These are phyloP conservation scores for Pharmacophagus antenor DNA, from an alignment of 2,888 invertebrate species.

Conservation along the genomic window DNA sequence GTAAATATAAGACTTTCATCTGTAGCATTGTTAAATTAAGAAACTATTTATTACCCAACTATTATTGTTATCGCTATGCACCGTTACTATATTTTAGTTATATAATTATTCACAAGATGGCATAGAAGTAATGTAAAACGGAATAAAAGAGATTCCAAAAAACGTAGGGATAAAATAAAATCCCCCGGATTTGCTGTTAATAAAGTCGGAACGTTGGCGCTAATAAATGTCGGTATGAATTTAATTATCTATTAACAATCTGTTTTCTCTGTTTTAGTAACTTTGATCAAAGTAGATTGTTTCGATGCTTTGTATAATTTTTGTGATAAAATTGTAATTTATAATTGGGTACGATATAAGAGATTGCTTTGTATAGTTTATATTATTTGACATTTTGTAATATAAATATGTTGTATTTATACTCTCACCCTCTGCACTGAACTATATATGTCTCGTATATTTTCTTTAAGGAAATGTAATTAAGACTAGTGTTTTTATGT, in stretches of 20 bases:
- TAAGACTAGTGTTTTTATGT: no score
- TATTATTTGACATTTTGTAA: no score
- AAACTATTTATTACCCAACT: no score
- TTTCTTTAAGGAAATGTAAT: no score
- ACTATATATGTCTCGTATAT: no score
- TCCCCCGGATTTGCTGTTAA: neutral
- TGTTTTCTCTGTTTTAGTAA: neutral
- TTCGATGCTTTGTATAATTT: neutral
- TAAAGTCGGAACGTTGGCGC: neutral
- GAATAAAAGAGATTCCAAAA: neutral
- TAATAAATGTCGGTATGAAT: neutral
- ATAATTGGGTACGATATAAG: neutral
- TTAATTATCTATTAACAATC: neutral
- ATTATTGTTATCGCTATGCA: neutral
- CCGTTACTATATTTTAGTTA: neutral
- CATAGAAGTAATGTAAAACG: neutral
- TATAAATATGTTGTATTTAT: no score
- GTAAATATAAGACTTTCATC: no score
- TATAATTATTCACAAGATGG: neutral
- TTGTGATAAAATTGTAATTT: neutral
- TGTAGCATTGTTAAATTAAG: no score
- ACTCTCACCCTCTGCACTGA: no score
- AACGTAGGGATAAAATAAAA: neutral
- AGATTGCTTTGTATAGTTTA: no score
- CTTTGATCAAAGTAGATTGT: neutral